Percentiles rank a stretch among this genome's conserved stretches.
phyloP scores from a whole-genome alignment of 2,797 vertebrate genomes.

The Syncerus caffer region DNA sequence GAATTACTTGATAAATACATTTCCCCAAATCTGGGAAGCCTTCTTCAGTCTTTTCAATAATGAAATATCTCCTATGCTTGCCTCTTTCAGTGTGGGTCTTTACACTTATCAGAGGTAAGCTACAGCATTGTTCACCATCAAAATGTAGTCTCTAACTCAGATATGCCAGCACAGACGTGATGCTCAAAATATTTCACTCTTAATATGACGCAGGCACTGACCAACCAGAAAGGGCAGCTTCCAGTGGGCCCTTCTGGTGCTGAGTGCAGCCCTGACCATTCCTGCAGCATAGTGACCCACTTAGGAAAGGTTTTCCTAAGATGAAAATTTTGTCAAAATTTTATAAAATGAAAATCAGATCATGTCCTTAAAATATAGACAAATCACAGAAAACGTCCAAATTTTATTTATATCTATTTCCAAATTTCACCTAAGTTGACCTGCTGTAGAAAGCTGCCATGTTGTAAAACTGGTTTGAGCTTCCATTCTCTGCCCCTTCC shows the following conservation, averaged over 20 bases:
- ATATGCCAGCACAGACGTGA: background rate
- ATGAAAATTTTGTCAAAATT: background rate
- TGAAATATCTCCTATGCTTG: background rate
- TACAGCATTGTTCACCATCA: background rate
- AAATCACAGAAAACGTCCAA: background rate
- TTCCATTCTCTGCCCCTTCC: background rate
- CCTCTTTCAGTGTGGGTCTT: background rate
- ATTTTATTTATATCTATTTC: background rate
- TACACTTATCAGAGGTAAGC: background rate
- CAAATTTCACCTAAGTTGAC: background rate
- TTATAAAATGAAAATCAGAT: background rate
- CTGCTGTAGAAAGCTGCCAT: background rate
- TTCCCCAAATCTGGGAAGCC: background rate
- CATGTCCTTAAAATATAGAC: background rate
- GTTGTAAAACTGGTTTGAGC: background rate
- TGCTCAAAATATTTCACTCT: background rate
- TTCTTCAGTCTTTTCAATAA: background rate
- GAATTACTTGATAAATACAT: background rate
- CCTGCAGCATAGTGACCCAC: background rate
- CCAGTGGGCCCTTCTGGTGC: background rate
- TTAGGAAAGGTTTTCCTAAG: background rate
- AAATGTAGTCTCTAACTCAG: background rate
- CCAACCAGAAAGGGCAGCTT: background rate
- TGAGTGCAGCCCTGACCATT: background rate
- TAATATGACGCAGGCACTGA: background rate